phyloP scores from a whole-genome alignment of 2,888 invertebrate species.

The Andrena marginata region DNA sequence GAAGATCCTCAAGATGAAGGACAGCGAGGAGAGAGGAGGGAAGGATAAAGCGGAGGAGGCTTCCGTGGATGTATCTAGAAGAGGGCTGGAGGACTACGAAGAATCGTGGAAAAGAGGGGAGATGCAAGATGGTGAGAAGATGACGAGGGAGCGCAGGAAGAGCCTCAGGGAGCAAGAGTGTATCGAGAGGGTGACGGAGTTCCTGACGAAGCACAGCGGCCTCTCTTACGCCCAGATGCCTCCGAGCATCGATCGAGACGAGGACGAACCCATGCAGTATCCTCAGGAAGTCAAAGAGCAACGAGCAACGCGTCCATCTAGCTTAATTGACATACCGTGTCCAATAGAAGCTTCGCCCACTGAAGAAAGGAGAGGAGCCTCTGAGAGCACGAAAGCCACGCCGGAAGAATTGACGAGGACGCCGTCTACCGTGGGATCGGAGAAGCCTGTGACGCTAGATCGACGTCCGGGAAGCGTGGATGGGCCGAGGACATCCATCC shows the following conservation, averaged over 20 bases:
- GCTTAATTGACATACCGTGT: conserved; percentile 7
- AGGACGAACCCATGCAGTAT: not conserved
- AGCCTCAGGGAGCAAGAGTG: conserved; percentile 81
- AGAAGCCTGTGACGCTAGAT: not conserved
- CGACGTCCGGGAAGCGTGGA: not conserved
- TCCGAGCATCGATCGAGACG: not conserved
- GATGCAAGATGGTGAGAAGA: conserved; percentile 10
- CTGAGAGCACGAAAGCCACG: not conserved
- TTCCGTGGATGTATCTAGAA: conserved; percentile 15
- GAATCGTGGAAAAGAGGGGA: conserved; percentile 15
- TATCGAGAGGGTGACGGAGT: conserved; percentile 74
- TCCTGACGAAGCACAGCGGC: conserved; percentile 67
- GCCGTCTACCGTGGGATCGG: conserved; percentile 7
- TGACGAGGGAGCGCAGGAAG: conserved; percentile 71
- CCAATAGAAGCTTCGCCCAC: conserved; percentile 1
- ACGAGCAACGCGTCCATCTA: conserved; percentile 51
- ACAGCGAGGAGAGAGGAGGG: conserved; percentile 10
- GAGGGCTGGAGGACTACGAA: conserved; percentile 18
- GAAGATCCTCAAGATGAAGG: conserved; percentile 37
- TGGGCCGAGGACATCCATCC: not conserved
- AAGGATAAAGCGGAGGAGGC: conserved; percentile 4
- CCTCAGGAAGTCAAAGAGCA: conserved; percentile 10
- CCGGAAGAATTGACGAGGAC: conserved; percentile 15
- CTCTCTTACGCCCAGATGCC: conserved; percentile 42
- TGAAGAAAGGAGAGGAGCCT: not conserved